Evolutionary conservation across 2,888 invertebrate genomes (phyloP).

Genomic region (Drosophila helvetica): DNA sequence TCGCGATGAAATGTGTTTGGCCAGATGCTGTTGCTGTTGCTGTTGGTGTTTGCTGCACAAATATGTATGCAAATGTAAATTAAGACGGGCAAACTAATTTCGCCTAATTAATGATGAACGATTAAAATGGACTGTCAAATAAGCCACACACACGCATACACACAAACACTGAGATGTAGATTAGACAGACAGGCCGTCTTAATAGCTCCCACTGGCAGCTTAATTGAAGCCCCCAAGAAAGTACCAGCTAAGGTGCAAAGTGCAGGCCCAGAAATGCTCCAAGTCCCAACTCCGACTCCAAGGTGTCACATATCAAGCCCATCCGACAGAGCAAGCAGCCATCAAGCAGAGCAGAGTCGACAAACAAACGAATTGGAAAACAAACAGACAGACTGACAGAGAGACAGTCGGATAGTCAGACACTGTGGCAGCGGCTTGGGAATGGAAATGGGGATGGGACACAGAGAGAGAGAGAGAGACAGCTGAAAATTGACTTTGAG

Average conservation of each 20-base stretch:
- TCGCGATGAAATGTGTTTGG: constrained; percentile 54
- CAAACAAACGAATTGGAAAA: constrained; percentile 6
- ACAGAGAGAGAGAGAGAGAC: constrained; percentile 25
- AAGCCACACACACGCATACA: constrained; percentile 6
- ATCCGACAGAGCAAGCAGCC: not conserved
- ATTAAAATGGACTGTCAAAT: constrained; percentile 54
- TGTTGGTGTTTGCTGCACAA: constrained; percentile 14
- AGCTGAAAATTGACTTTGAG: constrained; percentile 29
- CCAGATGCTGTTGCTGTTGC: constrained; percentile 17
- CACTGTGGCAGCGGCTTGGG: constrained; percentile 24
- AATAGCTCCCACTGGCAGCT: constrained; percentile 18
- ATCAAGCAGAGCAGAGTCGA: not conserved
- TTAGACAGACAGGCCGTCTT: constrained; percentile 11
- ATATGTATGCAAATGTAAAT: constrained; percentile 45
- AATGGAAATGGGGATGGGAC: constrained; percentile 13
- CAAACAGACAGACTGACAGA: constrained; percentile 6
- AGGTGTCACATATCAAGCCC: constrained; percentile 40
- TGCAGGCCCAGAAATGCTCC: constrained; percentile 3
- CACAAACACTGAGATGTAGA: constrained; percentile 18
- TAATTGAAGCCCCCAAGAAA: constrained; percentile 26
- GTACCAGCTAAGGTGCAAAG: constrained; percentile 23
- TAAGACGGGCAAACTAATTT: constrained; percentile 56
- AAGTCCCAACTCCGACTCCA: not conserved
- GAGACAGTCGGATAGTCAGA: constrained; percentile 20
- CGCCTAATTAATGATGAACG: constrained; percentile 68